A percentile compares a stretch with the other conserved stretches of the same genome.
phyloP scores from a whole-genome alignment of 2,797 vertebrate genomes.

The Microctenopoma steveboyesi region DNA sequence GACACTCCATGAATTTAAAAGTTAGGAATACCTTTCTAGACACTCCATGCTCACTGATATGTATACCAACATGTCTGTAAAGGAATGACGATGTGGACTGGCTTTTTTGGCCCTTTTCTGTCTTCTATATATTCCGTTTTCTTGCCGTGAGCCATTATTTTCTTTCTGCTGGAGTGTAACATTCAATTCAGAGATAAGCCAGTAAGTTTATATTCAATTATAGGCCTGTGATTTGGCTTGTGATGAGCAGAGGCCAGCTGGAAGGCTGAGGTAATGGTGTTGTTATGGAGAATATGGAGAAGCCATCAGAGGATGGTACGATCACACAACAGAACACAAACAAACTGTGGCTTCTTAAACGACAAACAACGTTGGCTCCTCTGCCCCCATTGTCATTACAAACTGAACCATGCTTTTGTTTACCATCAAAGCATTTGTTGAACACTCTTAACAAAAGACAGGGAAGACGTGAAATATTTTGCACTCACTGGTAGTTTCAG shows the following conservation, averaged over 20 bases:
- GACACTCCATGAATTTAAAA: slow-evolving; percentile 18
- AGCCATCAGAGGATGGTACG: slow-evolving; percentile 31
- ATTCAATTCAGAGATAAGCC: slow-evolving; percentile 32
- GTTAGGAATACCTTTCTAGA: slow-evolving; percentile 29
- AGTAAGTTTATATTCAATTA: slow-evolving; percentile 42
- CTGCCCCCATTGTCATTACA: slow-evolving; percentile 33
- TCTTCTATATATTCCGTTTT: slow-evolving; percentile 11
- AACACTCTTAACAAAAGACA: slow-evolving; percentile 45
- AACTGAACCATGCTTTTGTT: slow-evolving; percentile 44
- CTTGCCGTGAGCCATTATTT: slow-evolving; percentile 14
- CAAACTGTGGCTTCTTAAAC: slow-evolving; percentile 41
- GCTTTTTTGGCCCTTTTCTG: background rate
- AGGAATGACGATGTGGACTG: slow-evolving; percentile 22
- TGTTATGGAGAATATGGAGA: slow-evolving; percentile 41
- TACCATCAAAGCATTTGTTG: slow-evolving; percentile 43
- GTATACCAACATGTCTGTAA: slow-evolving; percentile 14
- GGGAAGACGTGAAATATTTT: slow-evolving; percentile 48
- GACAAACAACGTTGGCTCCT: slow-evolving; percentile 27
- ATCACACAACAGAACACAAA: slow-evolving; percentile 45
- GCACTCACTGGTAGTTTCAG: slow-evolving; percentile 30
- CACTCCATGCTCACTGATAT: slow-evolving; percentile 22
- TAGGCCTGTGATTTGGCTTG: slow-evolving; percentile 35
- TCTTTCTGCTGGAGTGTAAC: slow-evolving; percentile 10
- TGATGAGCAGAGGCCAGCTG: slow-evolving; percentile 50
- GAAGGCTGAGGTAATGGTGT: slow-evolving; percentile 43